These are phyloP conservation scores for Drosophila tsacasi DNA, from an alignment of 1,140 invertebrate genomes.

Conservation along the genomic window DNA sequence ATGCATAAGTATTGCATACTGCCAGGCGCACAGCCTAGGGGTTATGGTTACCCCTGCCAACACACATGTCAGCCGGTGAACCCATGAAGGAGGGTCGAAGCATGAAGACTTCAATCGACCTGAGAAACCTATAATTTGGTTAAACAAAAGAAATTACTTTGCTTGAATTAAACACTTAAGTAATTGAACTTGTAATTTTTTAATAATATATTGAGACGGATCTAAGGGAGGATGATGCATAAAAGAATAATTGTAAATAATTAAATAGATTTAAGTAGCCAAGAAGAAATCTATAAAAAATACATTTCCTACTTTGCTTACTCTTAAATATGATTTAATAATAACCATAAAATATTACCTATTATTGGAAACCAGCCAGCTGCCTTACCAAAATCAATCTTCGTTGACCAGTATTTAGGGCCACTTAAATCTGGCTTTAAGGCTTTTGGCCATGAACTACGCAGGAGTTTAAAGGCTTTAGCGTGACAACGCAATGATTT, in stretches of 20 bases:
- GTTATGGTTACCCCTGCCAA: neutral
- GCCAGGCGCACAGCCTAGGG: neutral
- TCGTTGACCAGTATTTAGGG: neutral
- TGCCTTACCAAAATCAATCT: neutral
- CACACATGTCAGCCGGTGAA: neutral
- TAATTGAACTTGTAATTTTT: neutral
- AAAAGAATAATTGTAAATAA: neutral
- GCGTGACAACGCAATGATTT: constrained; percentile 25
- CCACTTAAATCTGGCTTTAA: constrained; percentile 37
- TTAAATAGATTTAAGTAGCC: neutral
- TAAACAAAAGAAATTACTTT: neutral
- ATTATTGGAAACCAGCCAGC: neutral
- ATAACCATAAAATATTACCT: neutral
- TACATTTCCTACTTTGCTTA: neutral
- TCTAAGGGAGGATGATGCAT: neutral
- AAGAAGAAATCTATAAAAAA: neutral
- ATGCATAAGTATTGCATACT: constrained; percentile 43
- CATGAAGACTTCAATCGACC: too few relatives aligned
- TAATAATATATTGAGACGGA: too few relatives aligned
- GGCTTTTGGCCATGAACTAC: neutral
- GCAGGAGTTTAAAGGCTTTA: constrained; percentile 36
- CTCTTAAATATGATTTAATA: neutral
- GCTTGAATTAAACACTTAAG: neutral
- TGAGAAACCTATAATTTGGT: constrained; percentile 4
- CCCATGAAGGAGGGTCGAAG: neutral